phyloP scores from a whole-genome alignment of 2,113 vertebrate genomes.

The Mirounga angustirostris region DNA sequence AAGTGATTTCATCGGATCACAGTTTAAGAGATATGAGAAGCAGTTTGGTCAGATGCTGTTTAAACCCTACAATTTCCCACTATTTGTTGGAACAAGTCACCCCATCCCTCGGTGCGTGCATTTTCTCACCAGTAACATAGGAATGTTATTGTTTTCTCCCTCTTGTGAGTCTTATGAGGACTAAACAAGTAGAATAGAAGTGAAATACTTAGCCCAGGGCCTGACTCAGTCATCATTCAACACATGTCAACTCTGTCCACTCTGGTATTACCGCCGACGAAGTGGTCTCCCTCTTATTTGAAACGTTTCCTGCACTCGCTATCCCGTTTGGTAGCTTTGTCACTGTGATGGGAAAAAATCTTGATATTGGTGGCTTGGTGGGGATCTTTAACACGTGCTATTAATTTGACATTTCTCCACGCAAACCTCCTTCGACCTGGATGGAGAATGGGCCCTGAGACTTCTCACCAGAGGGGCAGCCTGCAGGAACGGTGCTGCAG shows the following conservation, averaged over 20 bases:
- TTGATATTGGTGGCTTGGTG: neutral
- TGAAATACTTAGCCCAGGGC: neutral
- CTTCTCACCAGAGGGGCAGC: neutral
- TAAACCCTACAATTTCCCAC: neutral
- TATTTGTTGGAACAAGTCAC: neutral
- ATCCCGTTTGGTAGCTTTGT: neutral
- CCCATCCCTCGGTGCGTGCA: neutral
- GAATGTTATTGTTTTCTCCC: neutral
- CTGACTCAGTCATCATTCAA: neutral
- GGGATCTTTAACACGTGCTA: slow-evolving; percentile 15
- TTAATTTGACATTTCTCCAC: neutral
- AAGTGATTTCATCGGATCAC: neutral
- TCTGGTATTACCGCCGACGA: neutral
- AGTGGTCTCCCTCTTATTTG: neutral
- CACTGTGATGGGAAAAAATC: neutral
- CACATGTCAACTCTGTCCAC: neutral
- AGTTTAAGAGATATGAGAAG: neutral
- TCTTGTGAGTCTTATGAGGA: neutral
- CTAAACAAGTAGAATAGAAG: neutral
- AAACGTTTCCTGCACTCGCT: neutral
- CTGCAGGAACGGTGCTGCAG: neutral
- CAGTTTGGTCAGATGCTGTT: neutral
- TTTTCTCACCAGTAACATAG: neutral
- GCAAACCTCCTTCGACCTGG: neutral
- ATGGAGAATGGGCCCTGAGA: neutral